phyloP scores from a whole-genome alignment of 2,888 invertebrate genomes.

The Drosophila percnosoma region DNA sequence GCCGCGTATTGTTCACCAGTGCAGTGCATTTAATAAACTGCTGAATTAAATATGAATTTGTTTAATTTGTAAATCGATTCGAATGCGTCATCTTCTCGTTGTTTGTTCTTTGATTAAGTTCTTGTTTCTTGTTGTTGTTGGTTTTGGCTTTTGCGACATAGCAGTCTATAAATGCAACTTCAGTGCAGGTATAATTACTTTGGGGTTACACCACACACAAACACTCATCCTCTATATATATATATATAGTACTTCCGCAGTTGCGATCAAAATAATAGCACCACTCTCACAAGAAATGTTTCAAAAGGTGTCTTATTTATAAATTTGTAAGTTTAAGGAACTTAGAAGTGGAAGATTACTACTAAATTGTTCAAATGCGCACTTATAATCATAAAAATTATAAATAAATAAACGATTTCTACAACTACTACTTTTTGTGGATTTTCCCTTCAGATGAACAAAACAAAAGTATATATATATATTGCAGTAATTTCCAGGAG shows the following conservation, averaged over 20 bases:
- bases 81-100: conserved; percentile 63
- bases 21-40: conserved; percentile 50
- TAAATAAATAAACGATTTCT: neutral
- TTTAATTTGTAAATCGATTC: conserved; percentile 30
- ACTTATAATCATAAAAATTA: neutral
- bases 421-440: neutral
- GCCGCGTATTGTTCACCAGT: conserved; percentile 35
- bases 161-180: conserved; percentile 64
- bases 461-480: neutral
- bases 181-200: conserved; percentile 52
- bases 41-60: conserved; percentile 35
- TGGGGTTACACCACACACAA: conserved; percentile 28
- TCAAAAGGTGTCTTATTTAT: neutral
- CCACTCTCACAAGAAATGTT: neutral
- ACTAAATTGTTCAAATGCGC: neutral
- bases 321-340: neutral
- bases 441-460: neutral
- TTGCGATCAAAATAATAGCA: neutral
- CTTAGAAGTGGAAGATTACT: neutral
- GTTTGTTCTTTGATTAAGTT: conserved; percentile 24
- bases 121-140: conserved; percentile 40
- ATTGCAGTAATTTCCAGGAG: neutral
- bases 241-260: neutral
- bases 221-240: neutral
- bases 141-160: conserved; percentile 56